Base-by-base conservation (phyloP, 2,888 invertebrate species). In the Brachylomia viminalis region DNA sequence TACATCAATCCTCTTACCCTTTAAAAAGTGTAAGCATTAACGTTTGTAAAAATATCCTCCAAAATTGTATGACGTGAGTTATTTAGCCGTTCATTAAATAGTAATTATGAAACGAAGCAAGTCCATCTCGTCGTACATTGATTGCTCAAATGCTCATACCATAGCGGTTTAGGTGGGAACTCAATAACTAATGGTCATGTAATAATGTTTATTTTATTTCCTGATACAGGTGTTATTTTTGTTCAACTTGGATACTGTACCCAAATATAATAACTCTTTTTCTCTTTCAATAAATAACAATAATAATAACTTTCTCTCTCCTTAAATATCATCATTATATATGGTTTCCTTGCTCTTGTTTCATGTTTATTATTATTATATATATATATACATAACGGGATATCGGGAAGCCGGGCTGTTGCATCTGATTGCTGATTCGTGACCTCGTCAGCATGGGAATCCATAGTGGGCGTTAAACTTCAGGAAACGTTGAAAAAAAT, bases 101-200 rank as follows among this genome's bases (percentile, higher is more conserved):
- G 42, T 74, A 73, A 79, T 79, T 59, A 73, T 38, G 58, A 33
- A 58, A 38, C 27, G 73, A 68, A 62, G 30, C 6, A 42, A 73
- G 38, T 73, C 62, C 68, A 79, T 79, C 69, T 49, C n/a, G 17
- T 49, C n/a, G 17, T 49, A 38, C 73, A 69, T 59, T 68, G 64
- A 69, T 73, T 79, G 23, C 47, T 69, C 38, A 47, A 56, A 77
- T 70, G 7, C 49, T 58, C 56, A n/a, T 38, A 65, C 30, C 4
- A 23, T 13, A 49, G 45, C 17, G 13, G 0, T 67, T 45, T 38
- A 45, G 17, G 38, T 0, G 6, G 30, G 27, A 10, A 66, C 38
- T 42, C 47, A 61, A 56, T 52, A 33, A 11, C 4, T 38, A 42
- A 45, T 47, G 27, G 20, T 1, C 20, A n/a, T 30, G 15, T 10